Evolutionary conservation across 2,797 vertebrate species (phyloP).

Genomic region (Phyllotis vaccarum): DNA sequence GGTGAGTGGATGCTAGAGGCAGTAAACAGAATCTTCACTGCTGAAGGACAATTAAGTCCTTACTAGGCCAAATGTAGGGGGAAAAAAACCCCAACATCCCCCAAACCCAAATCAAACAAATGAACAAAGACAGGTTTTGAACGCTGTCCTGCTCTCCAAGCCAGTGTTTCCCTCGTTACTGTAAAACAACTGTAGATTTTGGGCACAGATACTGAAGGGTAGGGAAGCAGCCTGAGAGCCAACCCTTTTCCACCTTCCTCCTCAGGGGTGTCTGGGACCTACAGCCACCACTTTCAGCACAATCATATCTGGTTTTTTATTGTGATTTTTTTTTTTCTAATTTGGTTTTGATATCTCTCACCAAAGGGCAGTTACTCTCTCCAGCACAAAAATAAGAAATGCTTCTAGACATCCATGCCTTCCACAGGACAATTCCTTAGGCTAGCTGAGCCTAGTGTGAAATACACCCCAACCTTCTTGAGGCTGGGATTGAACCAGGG

Average conservation of each 20-base stretch:
- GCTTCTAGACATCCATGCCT: too few relatives aligned
- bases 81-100: neutral
- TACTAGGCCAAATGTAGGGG: neutral
- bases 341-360: neutral
- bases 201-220: neutral
- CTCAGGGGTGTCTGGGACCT: neutral
- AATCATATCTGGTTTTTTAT: rapidly evolving
- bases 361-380: neutral
- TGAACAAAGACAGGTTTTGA: neutral
- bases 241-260: neutral
- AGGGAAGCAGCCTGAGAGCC: neutral
- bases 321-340: neutral
- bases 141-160: neutral
- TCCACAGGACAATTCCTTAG: too few relatives aligned
- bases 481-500: neutral
- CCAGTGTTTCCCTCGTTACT: neutral
- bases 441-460: neutral
- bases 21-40: neutral
- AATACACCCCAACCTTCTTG: too few relatives aligned
- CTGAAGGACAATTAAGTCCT: neutral
- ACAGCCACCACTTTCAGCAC: neutral
- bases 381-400: rapidly evolving
- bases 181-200: too few relatives aligned
- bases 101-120: neutral
- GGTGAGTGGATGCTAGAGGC: neutral